phyloP scores from a whole-genome alignment of 2,888 invertebrate genomes.

The Leptinotarsa rubiginosa region DNA sequence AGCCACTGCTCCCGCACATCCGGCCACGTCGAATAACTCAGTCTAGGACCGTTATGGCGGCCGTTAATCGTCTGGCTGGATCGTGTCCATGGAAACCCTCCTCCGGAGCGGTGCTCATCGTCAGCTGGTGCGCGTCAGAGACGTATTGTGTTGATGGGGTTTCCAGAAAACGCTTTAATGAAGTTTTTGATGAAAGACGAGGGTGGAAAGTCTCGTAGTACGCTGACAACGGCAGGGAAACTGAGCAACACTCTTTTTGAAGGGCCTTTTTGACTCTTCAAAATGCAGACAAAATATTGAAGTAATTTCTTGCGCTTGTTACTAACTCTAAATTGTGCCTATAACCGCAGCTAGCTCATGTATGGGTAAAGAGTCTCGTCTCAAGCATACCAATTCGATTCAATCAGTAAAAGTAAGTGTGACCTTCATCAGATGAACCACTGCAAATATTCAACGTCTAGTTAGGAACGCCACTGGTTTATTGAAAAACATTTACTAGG shows the following conservation, averaged over 20 bases:
- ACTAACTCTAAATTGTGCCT: no score
- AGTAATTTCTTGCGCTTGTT: no score
- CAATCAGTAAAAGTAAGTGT: no score
- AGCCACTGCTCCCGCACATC: slow-evolving; percentile 43
- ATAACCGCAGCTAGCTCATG: no score
- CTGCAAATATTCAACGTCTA: no score
- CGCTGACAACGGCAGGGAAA: background rate
- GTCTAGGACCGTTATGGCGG: slow-evolving; percentile 28
- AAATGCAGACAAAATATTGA: background rate
- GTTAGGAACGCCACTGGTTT: no score
- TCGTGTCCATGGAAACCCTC: slow-evolving; percentile 62
- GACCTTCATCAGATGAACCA: no score
- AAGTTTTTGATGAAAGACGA: slow-evolving; percentile 16
- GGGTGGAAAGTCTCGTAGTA: background rate
- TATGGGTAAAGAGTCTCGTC: no score
- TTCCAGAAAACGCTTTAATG: slow-evolving; percentile 23
- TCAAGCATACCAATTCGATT: no score
- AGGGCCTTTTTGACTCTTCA: background rate
- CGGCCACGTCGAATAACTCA: slow-evolving; percentile 35
- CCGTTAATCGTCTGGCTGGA: slow-evolving; percentile 46
- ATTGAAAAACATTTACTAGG: no score
- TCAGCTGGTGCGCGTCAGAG: slow-evolving; percentile 57
- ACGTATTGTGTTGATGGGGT: slow-evolving; percentile 17
- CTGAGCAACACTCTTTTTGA: background rate
- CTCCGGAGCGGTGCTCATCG: slow-evolving; percentile 49